Conservation (phyloP, 2,797 vertebrate genomes). For the Diplodus sargus region DNA sequence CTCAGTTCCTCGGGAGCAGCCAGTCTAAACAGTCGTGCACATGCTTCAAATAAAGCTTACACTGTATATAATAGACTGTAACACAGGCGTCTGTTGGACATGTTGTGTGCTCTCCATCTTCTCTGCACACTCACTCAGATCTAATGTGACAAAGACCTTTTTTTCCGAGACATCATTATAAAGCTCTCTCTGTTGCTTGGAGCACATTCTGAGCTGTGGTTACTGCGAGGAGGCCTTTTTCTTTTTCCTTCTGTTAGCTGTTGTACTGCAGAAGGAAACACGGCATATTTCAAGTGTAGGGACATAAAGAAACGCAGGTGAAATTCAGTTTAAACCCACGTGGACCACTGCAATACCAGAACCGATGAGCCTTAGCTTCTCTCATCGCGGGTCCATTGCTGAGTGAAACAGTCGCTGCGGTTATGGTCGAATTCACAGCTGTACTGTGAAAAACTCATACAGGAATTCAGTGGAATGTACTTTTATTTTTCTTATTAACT, state of each 20-base stretch:
- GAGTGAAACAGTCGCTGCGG: neutral
- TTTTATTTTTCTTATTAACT: no score
- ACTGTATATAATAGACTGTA: conserved; percentile 24
- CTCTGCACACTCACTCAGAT: neutral
- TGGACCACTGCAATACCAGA: neutral
- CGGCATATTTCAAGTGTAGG: neutral
- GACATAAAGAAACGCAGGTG: neutral
- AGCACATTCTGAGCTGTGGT: neutral
- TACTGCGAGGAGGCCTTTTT: neutral
- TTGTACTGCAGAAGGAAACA: neutral
- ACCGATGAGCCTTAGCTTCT: no score
- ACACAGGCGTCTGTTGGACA: conserved; percentile 4
- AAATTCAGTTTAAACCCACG: neutral
- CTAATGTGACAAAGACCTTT: neutral
- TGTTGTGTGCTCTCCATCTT: neutral
- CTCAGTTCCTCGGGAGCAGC: neutral
- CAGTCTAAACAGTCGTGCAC: conserved; percentile 36
- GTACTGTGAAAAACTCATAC: no score
- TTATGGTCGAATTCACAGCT: neutral
- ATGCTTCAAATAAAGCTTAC: conserved; percentile 12
- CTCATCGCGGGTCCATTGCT: neutral
- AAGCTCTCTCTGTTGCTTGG: neutral
- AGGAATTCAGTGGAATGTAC: no score
- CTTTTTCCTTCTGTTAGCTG: neutral
- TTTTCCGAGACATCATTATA: neutral